phyloP scores from a whole-genome alignment of 2,113 vertebrate genomes.

The Microcebus lehilahytsara region DNA sequence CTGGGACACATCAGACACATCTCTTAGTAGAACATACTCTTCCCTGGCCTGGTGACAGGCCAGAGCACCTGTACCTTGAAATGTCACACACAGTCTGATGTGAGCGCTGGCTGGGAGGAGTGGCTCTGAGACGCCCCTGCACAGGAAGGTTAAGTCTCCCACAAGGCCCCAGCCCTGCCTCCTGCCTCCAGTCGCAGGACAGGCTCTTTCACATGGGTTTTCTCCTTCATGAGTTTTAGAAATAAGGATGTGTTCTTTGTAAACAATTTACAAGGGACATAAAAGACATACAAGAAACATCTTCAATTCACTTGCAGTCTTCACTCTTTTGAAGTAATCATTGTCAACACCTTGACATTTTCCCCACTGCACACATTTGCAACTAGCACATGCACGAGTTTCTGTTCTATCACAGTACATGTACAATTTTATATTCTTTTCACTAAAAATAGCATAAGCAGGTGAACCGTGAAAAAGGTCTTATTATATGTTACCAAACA shows the following conservation, averaged over 20 bases:
- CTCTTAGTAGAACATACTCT: background rate
- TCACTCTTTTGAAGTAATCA: background rate
- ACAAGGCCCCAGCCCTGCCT: too few relatives aligned
- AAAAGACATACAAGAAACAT: background rate
- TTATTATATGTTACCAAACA: background rate
- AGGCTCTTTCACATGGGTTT: background rate
- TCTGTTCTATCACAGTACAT: background rate
- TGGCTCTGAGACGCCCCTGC: background rate
- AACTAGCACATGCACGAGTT: background rate
- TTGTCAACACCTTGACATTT: background rate
- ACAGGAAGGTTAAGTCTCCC: background rate
- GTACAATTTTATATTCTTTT: background rate
- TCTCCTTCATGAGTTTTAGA: background rate
- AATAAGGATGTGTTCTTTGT: background rate
- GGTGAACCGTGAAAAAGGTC: background rate
- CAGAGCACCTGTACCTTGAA: background rate
- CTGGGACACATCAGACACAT: background rate
- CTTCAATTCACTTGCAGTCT: background rate
- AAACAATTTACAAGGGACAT: background rate
- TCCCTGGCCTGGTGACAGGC: background rate
- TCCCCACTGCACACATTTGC: background rate
- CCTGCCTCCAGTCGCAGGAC: background rate
- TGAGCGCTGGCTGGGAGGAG: background rate
- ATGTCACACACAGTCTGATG: background rate
- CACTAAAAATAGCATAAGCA: conserved; percentile 9